Percentiles rank a stretch among this genome's conserved stretches.
Evolutionary conservation across 2,888 invertebrate species (phyloP).

Genomic region (Eulithis prunata): DNA sequence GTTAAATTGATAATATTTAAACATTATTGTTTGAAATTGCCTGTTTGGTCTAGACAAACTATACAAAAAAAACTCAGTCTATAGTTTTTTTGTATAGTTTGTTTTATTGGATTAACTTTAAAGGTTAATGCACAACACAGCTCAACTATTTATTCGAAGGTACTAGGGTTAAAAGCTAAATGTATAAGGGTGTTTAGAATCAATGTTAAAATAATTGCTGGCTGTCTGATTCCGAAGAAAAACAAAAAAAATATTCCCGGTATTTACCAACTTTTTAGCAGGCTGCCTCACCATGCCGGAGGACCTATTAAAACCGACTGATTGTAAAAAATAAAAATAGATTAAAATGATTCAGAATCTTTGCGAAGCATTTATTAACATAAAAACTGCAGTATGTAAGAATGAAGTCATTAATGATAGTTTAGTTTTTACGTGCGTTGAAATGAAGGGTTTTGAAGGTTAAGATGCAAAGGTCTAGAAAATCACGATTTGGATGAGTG

Average conservation of each 20-base stretch:
- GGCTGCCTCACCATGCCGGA: too few species aligned
- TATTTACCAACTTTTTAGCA: too few species aligned
- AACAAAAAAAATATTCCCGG: too few species aligned
- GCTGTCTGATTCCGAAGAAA: too few species aligned
- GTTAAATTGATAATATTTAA: slow-evolving; percentile 25
- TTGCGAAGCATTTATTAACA: slow-evolving; percentile 38
- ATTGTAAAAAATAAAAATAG: background rate
- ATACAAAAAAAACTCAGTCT: too few species aligned
- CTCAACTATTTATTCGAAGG: too few species aligned
- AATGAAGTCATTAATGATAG: slow-evolving; percentile 58
- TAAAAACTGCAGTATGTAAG: slow-evolving; percentile 39
- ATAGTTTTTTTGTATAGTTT: slow-evolving; percentile 6
- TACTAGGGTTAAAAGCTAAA: too few species aligned
- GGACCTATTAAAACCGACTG: too few species aligned
- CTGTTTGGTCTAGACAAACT: slow-evolving; percentile 22
- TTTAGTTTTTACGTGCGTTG: slow-evolving; percentile 56
- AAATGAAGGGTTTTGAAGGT: slow-evolving; percentile 63
- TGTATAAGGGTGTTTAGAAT: too few species aligned
- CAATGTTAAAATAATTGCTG: too few species aligned
- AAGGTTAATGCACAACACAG: too few species aligned
- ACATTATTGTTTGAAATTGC: background rate
- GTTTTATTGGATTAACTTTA: background rate
- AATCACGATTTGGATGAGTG: slow-evolving; percentile 56
- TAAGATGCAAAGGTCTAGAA: slow-evolving; percentile 51
- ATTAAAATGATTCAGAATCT: background rate